Evolutionary conservation across 2,113 vertebrate species (phyloP).

Genomic region (Antechinus flavipes): DNA sequence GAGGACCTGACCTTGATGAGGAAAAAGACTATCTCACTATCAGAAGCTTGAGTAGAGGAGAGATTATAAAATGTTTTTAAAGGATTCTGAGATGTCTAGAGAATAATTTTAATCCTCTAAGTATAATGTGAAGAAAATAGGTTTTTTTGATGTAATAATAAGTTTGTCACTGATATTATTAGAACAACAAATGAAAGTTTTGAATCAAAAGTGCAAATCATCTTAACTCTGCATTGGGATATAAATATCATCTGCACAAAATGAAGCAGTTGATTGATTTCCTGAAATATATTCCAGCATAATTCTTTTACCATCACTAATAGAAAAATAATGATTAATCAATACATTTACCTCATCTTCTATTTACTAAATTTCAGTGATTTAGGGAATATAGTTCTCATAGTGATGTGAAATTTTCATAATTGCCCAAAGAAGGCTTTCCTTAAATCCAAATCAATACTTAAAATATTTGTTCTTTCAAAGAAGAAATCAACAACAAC

Average conservation of each 20-base stretch:
- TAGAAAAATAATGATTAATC: background rate
- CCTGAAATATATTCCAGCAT: background rate
- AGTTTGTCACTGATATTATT: background rate
- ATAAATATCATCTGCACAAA: background rate
- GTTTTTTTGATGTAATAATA: background rate
- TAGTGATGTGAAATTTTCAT: constrained; percentile 8
- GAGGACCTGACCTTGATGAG: background rate
- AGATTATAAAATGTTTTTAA: background rate
- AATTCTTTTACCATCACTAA: background rate
- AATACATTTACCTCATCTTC: constrained; percentile 16
- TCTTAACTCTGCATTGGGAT: constrained; percentile 14
- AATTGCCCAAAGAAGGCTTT: constrained; percentile 15
- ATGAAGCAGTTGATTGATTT: background rate
- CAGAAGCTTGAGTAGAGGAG: background rate
- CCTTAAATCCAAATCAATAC: constrained; percentile 27
- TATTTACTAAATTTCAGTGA: constrained; percentile 6
- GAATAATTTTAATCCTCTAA: background rate
- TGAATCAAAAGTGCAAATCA: background rate
- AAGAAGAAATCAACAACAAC: background rate
- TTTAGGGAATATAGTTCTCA: constrained; percentile 24
- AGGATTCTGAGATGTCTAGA: background rate
- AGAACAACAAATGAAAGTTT: background rate
- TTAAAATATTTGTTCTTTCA: background rate
- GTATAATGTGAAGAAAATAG: background rate
- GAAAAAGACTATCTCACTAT: background rate